Conservation (phyloP, 2,888 invertebrate species). For the Euzophera pinguis region DNA sequence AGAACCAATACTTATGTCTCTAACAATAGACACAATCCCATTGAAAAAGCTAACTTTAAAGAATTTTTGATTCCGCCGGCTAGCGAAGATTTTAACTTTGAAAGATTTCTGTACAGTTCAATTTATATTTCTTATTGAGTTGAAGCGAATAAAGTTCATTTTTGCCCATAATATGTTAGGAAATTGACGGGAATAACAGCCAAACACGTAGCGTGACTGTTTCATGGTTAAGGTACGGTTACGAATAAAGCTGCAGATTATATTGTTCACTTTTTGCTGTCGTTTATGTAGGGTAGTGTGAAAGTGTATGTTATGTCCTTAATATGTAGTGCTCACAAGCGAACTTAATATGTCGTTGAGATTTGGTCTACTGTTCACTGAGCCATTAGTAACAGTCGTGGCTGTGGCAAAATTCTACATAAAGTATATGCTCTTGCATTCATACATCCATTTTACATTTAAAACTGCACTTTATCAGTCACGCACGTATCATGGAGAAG, state of each 20-base stretch:
- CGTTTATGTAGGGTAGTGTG: too few relatives aligned
- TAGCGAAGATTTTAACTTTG: slow-evolving; percentile 19
- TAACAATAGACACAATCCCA: slow-evolving; percentile 17
- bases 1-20: slow-evolving; percentile 1
- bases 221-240: slow-evolving; percentile 31
- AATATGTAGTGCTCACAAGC: too few relatives aligned
- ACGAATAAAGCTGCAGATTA: not conserved
- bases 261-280: too few relatives aligned
- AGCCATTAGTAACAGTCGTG: too few relatives aligned
- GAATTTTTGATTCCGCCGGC: slow-evolving; percentile 22
- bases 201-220: slow-evolving; percentile 46
- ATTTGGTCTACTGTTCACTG: too few relatives aligned
- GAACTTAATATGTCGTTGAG: too few relatives aligned
- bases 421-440: too few relatives aligned
- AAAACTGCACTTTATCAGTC: not conserved
- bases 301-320: too few relatives aligned
- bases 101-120: slow-evolving; percentile 13
- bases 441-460: too few relatives aligned
- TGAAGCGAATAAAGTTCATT: slow-evolving; percentile 11
- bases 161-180: slow-evolving; percentile 6
- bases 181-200: slow-evolving; percentile 33
- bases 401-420: too few relatives aligned
- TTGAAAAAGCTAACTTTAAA: slow-evolving; percentile 15
- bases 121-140: not conserved
- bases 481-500: slow-evolving; percentile 40